Evolutionary conservation across 2,888 invertebrate species (phyloP).

Genomic region (Cenopis cana): DNA sequence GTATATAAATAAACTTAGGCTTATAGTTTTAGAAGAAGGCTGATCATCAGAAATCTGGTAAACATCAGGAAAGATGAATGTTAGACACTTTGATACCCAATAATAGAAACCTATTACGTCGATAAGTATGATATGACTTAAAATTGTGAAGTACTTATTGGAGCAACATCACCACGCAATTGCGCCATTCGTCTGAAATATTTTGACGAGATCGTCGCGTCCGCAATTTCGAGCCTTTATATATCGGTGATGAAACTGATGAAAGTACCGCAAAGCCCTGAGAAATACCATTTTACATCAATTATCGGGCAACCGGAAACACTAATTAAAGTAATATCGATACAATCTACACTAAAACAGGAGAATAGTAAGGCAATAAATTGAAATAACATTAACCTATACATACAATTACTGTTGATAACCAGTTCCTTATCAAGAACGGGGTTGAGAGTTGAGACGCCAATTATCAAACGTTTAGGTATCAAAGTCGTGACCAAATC

Average conservation of each 20-base stretch:
- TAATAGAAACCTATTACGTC: too few relatives aligned
- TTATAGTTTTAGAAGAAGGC: neutral
- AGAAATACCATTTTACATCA: neutral
- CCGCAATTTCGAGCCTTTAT: neutral
- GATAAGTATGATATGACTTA: too few relatives aligned
- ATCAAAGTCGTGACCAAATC: constrained; percentile 77
- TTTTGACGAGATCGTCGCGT: too few relatives aligned
- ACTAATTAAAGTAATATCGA: constrained; percentile 10
- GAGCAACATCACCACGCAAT: too few relatives aligned
- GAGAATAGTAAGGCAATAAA: constrained; percentile 28
- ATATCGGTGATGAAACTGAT: too few relatives aligned
- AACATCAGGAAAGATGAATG: too few relatives aligned
- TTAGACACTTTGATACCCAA: too few relatives aligned
- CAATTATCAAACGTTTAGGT: constrained; percentile 65
- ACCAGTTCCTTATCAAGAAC: constrained; percentile 48
- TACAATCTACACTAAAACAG: constrained; percentile 12
- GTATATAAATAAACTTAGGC: neutral
- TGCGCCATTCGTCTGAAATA: too few relatives aligned
- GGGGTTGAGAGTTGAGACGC: constrained; percentile 58
- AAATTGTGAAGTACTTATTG: too few relatives aligned
- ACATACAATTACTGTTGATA: constrained; percentile 40
- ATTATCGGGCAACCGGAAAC: neutral
- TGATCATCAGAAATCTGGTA: neutral
- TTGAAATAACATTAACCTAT: constrained; percentile 17
- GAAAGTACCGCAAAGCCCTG: neutral